Evolutionary conservation across 2,113 vertebrate genomes (phyloP).

Genomic region (Chloebia gouldiae): DNA sequence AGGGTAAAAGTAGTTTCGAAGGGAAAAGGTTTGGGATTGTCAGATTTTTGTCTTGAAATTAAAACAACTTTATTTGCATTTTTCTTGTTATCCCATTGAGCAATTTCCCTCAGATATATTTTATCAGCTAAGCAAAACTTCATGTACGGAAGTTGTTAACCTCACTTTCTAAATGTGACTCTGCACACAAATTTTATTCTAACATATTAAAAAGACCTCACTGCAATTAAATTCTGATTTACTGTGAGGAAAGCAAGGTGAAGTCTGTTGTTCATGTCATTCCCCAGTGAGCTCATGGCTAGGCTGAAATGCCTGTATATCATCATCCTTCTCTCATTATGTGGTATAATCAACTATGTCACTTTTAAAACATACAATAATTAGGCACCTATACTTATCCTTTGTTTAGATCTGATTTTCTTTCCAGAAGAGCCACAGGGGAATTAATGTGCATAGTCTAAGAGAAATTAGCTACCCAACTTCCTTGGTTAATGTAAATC

Average conservation of each 20-base stretch:
- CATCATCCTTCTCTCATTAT: not conserved
- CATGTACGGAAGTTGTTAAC: not conserved
- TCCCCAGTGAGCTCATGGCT: not conserved
- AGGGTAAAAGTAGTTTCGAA: not conserved
- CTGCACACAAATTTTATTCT: not conserved
- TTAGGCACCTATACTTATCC: not conserved
- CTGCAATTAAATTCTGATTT: not conserved
- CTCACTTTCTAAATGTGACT: not conserved
- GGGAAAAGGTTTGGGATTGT: not conserved
- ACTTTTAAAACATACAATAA: slow-evolving; percentile 1
- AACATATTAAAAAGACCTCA: not conserved
- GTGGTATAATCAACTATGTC: not conserved
- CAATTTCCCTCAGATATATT: not conserved
- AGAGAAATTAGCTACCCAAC: not conserved
- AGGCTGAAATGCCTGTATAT: not conserved
- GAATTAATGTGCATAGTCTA: not conserved
- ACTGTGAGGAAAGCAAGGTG: not conserved
- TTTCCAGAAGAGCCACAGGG: not conserved
- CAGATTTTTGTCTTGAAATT: not conserved
- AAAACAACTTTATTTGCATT: not conserved
- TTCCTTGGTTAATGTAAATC: not conserved
- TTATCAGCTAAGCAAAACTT: not conserved
- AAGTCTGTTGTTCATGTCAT: not conserved
- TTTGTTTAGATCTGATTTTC: slow-evolving; percentile 49
- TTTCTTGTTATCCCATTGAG: not conserved